A percentile compares a stretch with the other conserved stretches of the same genome.
phyloP scores from a whole-genome alignment of 2,797 vertebrate genomes.

The Pristis pectinata region DNA sequence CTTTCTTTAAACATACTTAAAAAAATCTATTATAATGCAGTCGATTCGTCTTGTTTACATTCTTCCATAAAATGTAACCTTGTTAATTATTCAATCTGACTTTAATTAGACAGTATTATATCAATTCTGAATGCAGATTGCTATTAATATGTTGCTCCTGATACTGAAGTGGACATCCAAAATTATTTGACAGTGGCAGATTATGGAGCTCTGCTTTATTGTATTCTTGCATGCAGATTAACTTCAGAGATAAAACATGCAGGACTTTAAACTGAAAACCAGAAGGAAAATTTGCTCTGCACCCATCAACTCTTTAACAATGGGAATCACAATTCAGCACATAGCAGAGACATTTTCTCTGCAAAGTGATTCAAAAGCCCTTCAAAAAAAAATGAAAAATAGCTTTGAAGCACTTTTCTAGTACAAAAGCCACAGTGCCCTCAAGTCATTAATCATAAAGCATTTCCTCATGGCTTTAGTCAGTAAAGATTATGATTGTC shows the following conservation, averaged over 20 bases:
- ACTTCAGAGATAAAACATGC: background rate
- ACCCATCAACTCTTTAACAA: background rate
- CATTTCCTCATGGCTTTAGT: background rate
- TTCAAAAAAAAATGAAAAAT: background rate
- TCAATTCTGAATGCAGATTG: background rate
- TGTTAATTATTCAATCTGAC: background rate
- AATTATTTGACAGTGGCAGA: background rate
- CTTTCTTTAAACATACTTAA: slow-evolving; percentile 16
- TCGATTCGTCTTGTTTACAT: background rate
- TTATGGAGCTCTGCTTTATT: background rate
- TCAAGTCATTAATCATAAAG: background rate
- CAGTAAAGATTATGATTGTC: background rate
- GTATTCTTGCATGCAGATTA: background rate
- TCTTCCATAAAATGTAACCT: background rate
- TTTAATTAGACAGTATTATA: background rate
- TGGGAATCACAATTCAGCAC: background rate
- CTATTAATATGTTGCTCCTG: background rate
- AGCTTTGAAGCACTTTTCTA: background rate
- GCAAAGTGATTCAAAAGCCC: background rate
- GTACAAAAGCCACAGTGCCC: background rate
- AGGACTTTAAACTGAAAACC: background rate
- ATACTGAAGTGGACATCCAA: background rate
- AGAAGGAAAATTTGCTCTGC: background rate
- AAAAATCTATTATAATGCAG: background rate
- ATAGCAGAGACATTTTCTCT: background rate